Conservation (phyloP, 2,797 vertebrate species). For the Ceryle rudis region DNA sequence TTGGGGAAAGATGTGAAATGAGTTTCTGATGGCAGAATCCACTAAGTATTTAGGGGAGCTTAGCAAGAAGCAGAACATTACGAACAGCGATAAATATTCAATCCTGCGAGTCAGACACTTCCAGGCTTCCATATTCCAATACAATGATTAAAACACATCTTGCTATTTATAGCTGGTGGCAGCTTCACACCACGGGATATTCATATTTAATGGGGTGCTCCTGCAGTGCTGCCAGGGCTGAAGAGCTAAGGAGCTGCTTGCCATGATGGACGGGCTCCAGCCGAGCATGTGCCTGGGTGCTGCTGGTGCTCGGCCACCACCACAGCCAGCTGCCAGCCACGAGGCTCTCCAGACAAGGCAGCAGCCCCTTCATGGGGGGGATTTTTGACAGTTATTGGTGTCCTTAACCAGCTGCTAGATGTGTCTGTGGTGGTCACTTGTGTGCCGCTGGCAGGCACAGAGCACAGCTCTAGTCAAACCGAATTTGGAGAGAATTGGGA, state of each 20-base stretch:
- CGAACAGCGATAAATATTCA: conserved; percentile 1
- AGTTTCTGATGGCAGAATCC: neutral
- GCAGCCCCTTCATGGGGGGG: neutral
- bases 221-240: neutral
- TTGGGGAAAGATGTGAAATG: neutral
- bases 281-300: neutral
- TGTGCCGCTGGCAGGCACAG: accelerated
- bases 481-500: neutral
- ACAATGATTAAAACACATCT: neutral
- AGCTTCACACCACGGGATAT: neutral
- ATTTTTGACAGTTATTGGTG: neutral
- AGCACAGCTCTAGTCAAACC: neutral
- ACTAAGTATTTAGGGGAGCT: neutral
- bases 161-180: neutral
- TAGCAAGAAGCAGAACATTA: neutral
- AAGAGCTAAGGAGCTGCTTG: neutral
- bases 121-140: neutral
- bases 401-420: neutral
- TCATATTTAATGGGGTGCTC: neutral
- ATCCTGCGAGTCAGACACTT: neutral
- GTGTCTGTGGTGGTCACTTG: neutral
- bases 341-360: neutral
- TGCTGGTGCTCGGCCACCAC: neutral
- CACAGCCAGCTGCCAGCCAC: neutral
- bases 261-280: neutral